These are phyloP conservation scores for Poecilia picta DNA, from an alignment of 2,797 vertebrate genomes.

Conservation along the genomic window DNA sequence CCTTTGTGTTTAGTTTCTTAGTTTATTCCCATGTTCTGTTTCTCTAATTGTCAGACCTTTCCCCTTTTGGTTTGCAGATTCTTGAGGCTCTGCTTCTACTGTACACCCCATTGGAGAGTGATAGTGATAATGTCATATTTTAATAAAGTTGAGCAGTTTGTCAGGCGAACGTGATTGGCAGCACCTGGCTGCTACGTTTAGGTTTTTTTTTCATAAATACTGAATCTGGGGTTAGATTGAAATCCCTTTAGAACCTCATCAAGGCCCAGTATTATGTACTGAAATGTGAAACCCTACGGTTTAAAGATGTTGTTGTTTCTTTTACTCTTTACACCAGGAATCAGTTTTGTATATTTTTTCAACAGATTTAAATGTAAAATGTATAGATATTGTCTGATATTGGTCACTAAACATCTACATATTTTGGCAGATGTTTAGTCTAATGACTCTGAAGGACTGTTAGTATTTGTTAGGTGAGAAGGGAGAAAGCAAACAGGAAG, in stretches of 20 bases:
- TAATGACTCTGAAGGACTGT: background rate
- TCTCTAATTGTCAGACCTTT: no score
- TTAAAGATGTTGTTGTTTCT: background rate
- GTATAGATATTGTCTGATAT: background rate
- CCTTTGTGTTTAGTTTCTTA: background rate
- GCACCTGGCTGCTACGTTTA: background rate
- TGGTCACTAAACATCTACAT: slow-evolving; percentile 8
- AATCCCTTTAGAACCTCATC: background rate
- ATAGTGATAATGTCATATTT: background rate
- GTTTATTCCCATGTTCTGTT: background rate
- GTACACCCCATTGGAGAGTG: background rate
- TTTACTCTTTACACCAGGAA: background rate
- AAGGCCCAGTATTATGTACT: background rate
- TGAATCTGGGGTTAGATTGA: background rate
- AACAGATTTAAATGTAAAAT: background rate
- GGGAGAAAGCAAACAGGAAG: background rate
- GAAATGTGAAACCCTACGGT: background rate
- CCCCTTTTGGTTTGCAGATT: background rate
- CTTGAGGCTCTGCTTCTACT: background rate
- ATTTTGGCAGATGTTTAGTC: background rate
- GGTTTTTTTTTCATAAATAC: background rate
- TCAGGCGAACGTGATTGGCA: background rate
- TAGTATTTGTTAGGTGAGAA: slow-evolving; percentile 5
- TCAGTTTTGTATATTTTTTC: background rate
- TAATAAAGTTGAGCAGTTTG: background rate